Conservation (phyloP, 2,797 vertebrate species). For the Sebastes itinus region DNA sequence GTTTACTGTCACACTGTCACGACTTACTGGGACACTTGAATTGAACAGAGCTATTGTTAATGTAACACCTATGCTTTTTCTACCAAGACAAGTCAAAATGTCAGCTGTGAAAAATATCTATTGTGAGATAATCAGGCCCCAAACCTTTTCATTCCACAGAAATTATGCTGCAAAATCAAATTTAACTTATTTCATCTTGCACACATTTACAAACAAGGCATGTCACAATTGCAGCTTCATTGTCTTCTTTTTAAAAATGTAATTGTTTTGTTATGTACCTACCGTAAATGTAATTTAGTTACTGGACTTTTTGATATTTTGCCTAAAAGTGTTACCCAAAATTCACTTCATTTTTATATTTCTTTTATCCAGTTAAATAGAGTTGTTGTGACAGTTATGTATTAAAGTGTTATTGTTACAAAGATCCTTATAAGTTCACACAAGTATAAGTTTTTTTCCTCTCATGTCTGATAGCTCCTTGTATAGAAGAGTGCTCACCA, state of each 20-base stretch:
- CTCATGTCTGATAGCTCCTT: slow-evolving; percentile 6
- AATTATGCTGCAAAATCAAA: neutral
- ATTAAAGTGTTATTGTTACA: neutral
- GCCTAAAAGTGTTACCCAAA: neutral
- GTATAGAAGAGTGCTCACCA: slow-evolving; percentile 6
- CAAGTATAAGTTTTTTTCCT: neutral
- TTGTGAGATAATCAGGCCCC: neutral
- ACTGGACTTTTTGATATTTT: neutral
- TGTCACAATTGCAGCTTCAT: neutral
- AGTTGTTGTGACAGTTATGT: neutral
- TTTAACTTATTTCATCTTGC: neutral
- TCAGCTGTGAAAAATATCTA: neutral
- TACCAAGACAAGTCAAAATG: neutral
- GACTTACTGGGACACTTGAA: neutral
- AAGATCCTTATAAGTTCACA: slow-evolving; percentile 1
- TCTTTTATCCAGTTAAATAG: neutral
- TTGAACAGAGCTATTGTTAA: neutral
- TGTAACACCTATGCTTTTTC: neutral
- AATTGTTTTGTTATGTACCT: neutral
- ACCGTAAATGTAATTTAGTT: neutral
- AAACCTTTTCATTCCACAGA: neutral
- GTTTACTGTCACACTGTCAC: neutral
- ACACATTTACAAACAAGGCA: too few species aligned
- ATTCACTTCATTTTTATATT: neutral
- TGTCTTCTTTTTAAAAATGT: neutral